Base-by-base conservation (phyloP, 2,113 vertebrate species). In the Girardinichthys multiradiatus region DNA sequence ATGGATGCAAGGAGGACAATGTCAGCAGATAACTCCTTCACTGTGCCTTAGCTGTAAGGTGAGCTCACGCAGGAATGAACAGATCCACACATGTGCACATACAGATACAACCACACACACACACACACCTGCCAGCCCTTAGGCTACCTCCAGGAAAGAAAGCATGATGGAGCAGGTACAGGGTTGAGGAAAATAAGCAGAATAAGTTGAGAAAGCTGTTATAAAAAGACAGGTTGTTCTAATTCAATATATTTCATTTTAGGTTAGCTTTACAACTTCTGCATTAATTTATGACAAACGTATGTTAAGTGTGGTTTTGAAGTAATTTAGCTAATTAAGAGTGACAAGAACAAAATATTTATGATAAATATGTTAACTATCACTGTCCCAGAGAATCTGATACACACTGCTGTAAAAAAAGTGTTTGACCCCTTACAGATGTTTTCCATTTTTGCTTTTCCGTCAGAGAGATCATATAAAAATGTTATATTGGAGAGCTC, bases 71-170 rank as follows among this genome's bases (percentile, higher is more conserved):
- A 84, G 70, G 80, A 51, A 74, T n/a, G 57, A 70, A 68, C 69
- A 59, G 54, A 76, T 57, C 14, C 28, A 42, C 26, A 68, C 65
- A 60, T 48, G 29, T 54, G 54, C 62, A 21, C 0, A 21, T 8
- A 65, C 57, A 65, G 54, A 70, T 27, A 57, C 68, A 66, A 51
- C 19, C 48, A 3, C 21, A 17, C 42, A 45, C 65, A 29, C 30
- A n/a, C 51, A 9, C 42, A 87, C 84, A 89, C 79, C 73, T 79
- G 79, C 73, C 80, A 89, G 80, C 84, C 87, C 86, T 64, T 33
- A 59, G 88, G 90, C 92, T 83, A 76, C 78, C 86, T 83, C 79
- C 72, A 83, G 88, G 90, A 88, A 79, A 88, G 79, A 90, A 59
- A 1, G 57, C 80, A 61, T 81, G 80, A 77, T 77, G 83, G 81